A percentile compares a stretch with the other conserved stretches of the same genome.
These are phyloP conservation scores for Argentina silus DNA, from an alignment of 2,797 vertebrate species.

Conservation along the genomic window DNA sequence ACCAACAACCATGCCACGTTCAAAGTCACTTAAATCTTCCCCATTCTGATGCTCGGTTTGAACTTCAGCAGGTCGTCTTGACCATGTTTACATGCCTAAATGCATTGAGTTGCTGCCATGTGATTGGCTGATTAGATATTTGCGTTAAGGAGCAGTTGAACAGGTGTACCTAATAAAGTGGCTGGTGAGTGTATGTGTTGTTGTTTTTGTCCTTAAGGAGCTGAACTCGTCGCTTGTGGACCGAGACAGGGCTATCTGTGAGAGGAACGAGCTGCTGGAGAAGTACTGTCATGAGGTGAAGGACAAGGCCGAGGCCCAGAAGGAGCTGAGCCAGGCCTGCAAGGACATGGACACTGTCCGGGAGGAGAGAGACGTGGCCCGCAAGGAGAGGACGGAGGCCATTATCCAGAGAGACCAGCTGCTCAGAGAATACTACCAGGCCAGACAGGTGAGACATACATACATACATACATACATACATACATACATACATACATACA, in stretches of 20 bases:
- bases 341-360: slow-evolving; percentile 91
- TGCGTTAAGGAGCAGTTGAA: too few relatives aligned
- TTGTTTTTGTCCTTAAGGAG: slow-evolving; percentile 73
- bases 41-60: too few relatives aligned
- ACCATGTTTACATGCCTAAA: too few relatives aligned
- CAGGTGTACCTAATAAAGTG: too few relatives aligned
- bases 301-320: slow-evolving; percentile 90
- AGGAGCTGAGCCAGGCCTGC: slow-evolving; percentile 91
- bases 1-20: too few relatives aligned
- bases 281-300: slow-evolving; percentile 93
- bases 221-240: slow-evolving; percentile 88
- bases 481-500: not conserved
- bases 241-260: slow-evolving; percentile 87
- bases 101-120: too few relatives aligned
- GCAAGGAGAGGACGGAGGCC: slow-evolving; percentile 88
- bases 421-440: slow-evolving; percentile 89
- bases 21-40: too few relatives aligned
- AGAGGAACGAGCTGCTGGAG: slow-evolving; percentile 92
- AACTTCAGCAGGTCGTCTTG: too few relatives aligned
- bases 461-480: not conserved
- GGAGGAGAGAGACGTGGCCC: slow-evolving; percentile 88
- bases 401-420: slow-evolving; percentile 91
- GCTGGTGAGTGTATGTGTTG: too few relatives aligned
- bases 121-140: too few relatives aligned
- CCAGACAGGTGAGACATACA: slow-evolving; percentile 81